Evolutionary conservation across 2,113 vertebrate genomes (phyloP).

Genomic region (Channa maculata): DNA sequence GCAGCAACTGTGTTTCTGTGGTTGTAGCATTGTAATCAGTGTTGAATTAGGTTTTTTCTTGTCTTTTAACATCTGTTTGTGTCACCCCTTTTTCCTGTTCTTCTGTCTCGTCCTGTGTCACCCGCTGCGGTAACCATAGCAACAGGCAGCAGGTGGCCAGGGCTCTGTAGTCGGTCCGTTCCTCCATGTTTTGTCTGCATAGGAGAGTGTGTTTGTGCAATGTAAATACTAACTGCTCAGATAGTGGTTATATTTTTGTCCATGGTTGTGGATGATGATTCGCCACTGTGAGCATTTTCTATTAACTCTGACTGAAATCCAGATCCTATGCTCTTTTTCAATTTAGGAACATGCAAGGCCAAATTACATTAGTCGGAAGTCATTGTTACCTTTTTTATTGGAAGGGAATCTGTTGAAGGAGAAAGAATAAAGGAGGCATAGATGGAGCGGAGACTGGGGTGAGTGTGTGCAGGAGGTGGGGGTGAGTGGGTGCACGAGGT

Average conservation of each 20-base stretch:
- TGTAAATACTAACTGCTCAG: constrained; percentile 1
- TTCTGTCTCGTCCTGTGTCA: not conserved
- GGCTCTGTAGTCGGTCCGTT: constrained; percentile 21
- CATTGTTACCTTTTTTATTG: constrained; percentile 16
- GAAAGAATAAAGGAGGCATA: constrained; percentile 38
- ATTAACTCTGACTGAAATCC: not conserved
- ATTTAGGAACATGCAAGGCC: not conserved
- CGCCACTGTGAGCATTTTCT: not conserved
- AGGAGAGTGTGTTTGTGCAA: constrained; percentile 10
- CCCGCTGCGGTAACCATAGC: constrained; percentile 60
- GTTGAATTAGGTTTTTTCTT: constrained; percentile 14
- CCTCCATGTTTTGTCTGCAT: constrained; percentile 9
- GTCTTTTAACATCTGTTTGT: not conserved
- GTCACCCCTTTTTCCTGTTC: constrained; percentile 1
- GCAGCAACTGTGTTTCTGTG: constrained; percentile 30
- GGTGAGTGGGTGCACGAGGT: constrained; percentile 12
- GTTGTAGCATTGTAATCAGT: not conserved
- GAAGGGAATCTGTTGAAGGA: constrained; percentile 16
- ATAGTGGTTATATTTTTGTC: constrained; percentile 6
- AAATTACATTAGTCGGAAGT: not conserved
- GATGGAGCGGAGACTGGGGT: constrained; percentile 25
- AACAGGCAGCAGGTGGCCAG: constrained; percentile 63
- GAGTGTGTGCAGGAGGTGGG: constrained; percentile 20
- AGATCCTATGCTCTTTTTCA: not conserved
- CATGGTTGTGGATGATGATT: not conserved